These are phyloP conservation scores for Cantharis rustica DNA, from an alignment of 2,888 invertebrate species.

Conservation along the genomic window DNA sequence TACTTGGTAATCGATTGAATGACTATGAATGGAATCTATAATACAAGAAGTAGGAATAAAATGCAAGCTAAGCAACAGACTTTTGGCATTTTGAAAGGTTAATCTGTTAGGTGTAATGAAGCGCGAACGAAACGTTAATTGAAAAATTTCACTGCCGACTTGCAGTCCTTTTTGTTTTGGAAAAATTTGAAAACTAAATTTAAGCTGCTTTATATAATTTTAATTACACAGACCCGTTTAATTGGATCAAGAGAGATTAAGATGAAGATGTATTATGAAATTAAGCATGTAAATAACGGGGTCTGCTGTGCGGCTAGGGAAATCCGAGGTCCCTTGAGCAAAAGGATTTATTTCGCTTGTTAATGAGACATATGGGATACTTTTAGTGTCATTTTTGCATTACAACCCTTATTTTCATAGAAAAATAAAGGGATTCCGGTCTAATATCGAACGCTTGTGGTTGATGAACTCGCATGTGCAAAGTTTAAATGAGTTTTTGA, in stretches of 20 bases:
- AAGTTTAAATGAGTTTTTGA: neutral
- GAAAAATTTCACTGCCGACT: conserved; percentile 27
- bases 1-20: conserved; percentile 41
- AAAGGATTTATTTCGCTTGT: conserved; percentile 31
- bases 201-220: neutral
- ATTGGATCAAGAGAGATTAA: conserved; percentile 32
- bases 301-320: conserved; percentile 23
- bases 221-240: conserved; percentile 29
- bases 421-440: neutral
- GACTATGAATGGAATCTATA: conserved; percentile 45
- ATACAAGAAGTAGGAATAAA: conserved; percentile 35
- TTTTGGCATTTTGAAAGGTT: conserved; percentile 37
- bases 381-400: neutral
- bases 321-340: conserved; percentile 18
- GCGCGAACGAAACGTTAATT: conserved; percentile 38
- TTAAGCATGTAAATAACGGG: conserved; percentile 36
- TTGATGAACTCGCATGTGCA: neutral
- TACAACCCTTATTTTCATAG: neutral
- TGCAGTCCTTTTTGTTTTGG: neutral
- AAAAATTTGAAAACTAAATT: conserved; percentile 9
- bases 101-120: conserved; percentile 40
- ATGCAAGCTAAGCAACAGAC: conserved; percentile 34
- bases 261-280: conserved; percentile 34
- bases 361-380: conserved; percentile 32
- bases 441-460: neutral